phyloP scores from a whole-genome alignment of 2,888 invertebrate genomes.

The Cerceris ruficornis region DNA sequence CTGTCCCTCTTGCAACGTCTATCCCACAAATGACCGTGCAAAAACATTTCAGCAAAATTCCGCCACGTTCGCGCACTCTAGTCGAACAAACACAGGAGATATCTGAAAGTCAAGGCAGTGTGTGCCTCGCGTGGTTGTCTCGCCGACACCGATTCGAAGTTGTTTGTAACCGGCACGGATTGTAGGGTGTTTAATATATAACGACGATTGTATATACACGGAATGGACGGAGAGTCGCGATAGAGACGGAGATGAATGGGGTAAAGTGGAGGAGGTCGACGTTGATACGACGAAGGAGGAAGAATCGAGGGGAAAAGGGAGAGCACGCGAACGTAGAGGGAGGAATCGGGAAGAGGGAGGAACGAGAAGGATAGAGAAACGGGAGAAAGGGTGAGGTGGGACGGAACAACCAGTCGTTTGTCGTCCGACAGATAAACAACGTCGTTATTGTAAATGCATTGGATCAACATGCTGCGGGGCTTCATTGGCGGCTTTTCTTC shows the following conservation, averaged over 20 bases:
- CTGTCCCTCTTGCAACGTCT: not conserved
- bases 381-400: constrained; percentile 23
- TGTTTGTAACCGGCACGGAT: constrained; percentile 36
- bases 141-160: constrained; percentile 19
- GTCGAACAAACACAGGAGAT: constrained; percentile 21
- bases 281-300: constrained; percentile 59
- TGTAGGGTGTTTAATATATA: constrained; percentile 57
- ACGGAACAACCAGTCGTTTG: constrained; percentile 69
- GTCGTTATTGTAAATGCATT: constrained; percentile 74
- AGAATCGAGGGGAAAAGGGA: constrained; percentile 19
- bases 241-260: constrained; percentile 64
- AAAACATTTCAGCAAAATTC: constrained; percentile 10
- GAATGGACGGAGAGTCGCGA: constrained; percentile 51
- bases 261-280: constrained; percentile 59
- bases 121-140: constrained; percentile 27
- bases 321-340: constrained; percentile 7
- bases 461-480: constrained; percentile 70
- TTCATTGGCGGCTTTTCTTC: constrained; percentile 71
- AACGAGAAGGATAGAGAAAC: not conserved
- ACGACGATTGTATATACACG: constrained; percentile 59
- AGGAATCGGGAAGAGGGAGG: not conserved
- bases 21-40: not conserved
- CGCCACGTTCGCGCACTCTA: not conserved
- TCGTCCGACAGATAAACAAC: constrained; percentile 72
- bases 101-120: constrained; percentile 28